Percentiles rank a stretch among this genome's conserved stretches.
Evolutionary conservation across 2,888 invertebrate species (phyloP).

Genomic region (Rhabditoides inermis): DNA sequence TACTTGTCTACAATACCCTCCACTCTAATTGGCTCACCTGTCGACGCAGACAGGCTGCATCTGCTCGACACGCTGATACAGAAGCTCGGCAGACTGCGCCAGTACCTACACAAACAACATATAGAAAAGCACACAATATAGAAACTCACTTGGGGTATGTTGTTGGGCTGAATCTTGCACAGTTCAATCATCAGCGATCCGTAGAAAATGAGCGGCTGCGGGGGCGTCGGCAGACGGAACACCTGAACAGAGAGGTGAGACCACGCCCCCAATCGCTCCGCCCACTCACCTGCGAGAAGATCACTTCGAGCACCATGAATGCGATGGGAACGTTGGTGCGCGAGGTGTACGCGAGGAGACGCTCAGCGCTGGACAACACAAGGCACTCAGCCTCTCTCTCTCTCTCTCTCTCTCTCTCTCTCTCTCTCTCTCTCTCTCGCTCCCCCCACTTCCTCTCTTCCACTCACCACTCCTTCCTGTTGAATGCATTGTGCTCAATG

Average conservation of each 20-base stretch:
- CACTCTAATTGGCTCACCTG: constrained; percentile 58
- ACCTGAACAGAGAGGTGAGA: too few relatives aligned
- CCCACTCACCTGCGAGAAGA: constrained; percentile 80
- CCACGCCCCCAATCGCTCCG: too few relatives aligned
- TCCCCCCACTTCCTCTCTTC: not conserved
- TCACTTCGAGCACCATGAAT: constrained; percentile 78
- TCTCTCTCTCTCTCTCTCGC: constrained; percentile 4
- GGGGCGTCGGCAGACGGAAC: constrained; percentile 80
- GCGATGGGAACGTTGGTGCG: constrained; percentile 78
- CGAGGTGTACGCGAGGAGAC: constrained; percentile 76
- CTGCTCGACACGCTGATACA: constrained; percentile 86
- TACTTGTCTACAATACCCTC: too few relatives aligned
- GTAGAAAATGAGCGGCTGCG: constrained; percentile 58
- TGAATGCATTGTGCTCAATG: constrained; percentile 71
- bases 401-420: constrained; percentile 1
- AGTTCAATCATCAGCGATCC: constrained; percentile 82
- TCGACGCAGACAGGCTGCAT: constrained; percentile 96
- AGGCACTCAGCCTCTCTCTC: not conserved
- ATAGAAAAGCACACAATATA: constrained; percentile 5
- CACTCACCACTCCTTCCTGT: constrained; percentile 7
- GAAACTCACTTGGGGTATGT: constrained; percentile 75
- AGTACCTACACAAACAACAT: constrained; percentile 54
- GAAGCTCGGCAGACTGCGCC: constrained; percentile 91
- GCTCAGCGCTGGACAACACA: constrained; percentile 66
- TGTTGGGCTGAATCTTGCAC: constrained; percentile 88